Evolutionary conservation across 1,140 invertebrate species (phyloP), one percentile per base, ranked within the genome.

Genomic region (Drosophila bocqueti): DNA sequence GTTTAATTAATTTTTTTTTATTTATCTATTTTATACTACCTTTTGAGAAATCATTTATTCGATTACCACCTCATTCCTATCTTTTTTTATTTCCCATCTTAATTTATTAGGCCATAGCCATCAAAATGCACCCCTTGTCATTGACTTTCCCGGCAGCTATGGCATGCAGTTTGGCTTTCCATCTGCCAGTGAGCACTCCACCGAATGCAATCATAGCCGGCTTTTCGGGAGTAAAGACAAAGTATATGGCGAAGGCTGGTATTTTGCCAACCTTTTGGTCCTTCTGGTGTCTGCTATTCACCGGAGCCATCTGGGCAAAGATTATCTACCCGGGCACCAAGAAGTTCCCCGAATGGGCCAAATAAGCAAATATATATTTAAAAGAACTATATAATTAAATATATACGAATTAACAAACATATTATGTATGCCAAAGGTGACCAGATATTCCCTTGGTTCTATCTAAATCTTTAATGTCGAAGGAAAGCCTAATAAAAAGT

Each of bases 181-280:
- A 93, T 45, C 69, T 94, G 62, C 96, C 97, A 2, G 96, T 97
- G 1, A 93, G 94, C 43, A 96, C 96, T 0, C 97, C 98, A 10
- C 97, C 98, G 9, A 99, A 99, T 93, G 98, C 98, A 1, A 98
- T 99, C 59, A 97, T 97, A 1, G 96, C 97, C 42, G 96, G 96
- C 0, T 96, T 96, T 31, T 95, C 95, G 0, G 94, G 42, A 2
- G 50, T 87, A 11, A 87, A 87, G 31, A 83, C 83, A 0, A 87
- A 89, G 29, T 89, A 87, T 47, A 36, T 87, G 72, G 83, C 72
- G 9, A 6, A 94, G 95, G 74, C 95, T 95, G 54, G 97, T 96
- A 10, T 95, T 96, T 45, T 95, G 96, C 4, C 96, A 96, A 68
- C 97, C 0, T 31, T 76, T 36, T 74, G 71, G 64, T n/a, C 71